Percentiles rank a stretch among this genome's conserved stretches.
These are phyloP conservation scores for Periparus ater DNA, from an alignment of 2,797 vertebrate genomes.

Conservation along the genomic window DNA sequence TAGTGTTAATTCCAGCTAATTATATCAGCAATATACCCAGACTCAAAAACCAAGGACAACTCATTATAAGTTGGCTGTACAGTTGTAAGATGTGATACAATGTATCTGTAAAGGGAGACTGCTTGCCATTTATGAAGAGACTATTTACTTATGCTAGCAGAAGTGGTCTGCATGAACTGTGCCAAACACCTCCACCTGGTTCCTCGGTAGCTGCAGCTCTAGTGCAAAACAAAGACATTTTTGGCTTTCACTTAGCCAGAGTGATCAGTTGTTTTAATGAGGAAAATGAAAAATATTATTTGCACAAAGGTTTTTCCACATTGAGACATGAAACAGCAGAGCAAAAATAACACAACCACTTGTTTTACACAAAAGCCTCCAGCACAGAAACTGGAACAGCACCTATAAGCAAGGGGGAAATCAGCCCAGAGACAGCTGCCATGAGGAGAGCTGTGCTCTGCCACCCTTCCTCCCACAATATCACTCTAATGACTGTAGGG, in stretches of 20 bases:
- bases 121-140: neutral
- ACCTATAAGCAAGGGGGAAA: neutral
- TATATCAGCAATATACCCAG: neutral
- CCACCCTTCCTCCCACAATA: neutral
- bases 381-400: neutral
- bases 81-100: neutral
- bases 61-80: neutral
- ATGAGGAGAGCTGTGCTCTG: neutral
- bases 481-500: neutral
- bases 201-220: neutral
- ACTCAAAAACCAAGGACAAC: fast-evolving
- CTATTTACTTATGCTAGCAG: neutral
- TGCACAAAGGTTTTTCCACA: neutral
- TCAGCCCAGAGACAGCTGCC: neutral
- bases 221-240: neutral
- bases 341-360: neutral
- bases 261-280: neutral
- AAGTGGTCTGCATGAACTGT: neutral
- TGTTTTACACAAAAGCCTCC: neutral
- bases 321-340: neutral
- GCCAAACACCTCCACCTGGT: neutral
- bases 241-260: neutral
- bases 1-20: neutral
- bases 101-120: neutral
- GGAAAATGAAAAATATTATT: neutral